Base-by-base conservation (phyloP, 2,888 invertebrate species). In the Himalopsyche tibetana region DNA sequence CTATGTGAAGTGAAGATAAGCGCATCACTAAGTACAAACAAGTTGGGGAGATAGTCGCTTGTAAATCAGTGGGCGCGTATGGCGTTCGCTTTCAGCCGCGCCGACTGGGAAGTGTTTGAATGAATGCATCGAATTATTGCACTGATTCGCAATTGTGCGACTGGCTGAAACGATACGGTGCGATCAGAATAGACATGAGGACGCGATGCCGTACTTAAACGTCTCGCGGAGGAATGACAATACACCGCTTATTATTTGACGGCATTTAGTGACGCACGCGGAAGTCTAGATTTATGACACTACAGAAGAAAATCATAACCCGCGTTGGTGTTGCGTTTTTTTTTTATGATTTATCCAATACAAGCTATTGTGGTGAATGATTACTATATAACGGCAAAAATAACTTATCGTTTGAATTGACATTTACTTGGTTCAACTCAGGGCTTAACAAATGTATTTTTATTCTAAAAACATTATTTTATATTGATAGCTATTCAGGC, bases 91-190 rank as follows among this genome's bases (percentile, higher is more conserved):
- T 74, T 74, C 74, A 74, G 36, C 74, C 36, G 36, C 74, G 15
- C 38, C 36, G 19, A 38, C 28, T 63, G 19, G 36, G 74, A 74
- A 74, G 74, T 38, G 36, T 74, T 36, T 38, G 74, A 74, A 74
- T 74, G 74, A 74, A 74, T 74, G 74, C 74, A 74, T 74, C 74
- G 36, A 74, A 74, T 74, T 74, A 74, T 74, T 74, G 74, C 74
- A 74, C 74, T 74, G 74, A 74, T 74, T 74, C 74, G 74, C 74
- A 74, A 74, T 74, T 74, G 74, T 36, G 74, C 74, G 36, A 28
- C 74, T 74, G 38, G 15, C 74, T 74, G 74, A 74, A 36, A 36
- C 74, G 74, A 36, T 15, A 12, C n/a, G 69, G 28, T 4, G 19
- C 2, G 74, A 74, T 74, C 5, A 11, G 74, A 74, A 74, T 74